Conservation (phyloP, 2,888 invertebrate genomes). For the Drosophila kuntzei region DNA sequence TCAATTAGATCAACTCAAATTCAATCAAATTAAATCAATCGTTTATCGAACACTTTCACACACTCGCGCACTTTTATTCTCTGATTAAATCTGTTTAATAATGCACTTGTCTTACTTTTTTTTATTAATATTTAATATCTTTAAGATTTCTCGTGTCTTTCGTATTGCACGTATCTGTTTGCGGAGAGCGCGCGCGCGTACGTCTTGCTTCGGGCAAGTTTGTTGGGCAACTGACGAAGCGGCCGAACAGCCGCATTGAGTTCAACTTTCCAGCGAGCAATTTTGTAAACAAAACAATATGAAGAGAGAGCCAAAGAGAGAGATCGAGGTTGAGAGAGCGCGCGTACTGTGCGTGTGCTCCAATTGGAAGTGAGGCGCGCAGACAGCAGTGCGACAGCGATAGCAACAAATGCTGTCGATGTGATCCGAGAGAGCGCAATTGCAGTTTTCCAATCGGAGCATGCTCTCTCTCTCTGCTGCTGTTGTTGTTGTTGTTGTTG, state of each 20-base stretch:
- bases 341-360: constrained; percentile 56
- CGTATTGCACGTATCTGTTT: constrained; percentile 12
- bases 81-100: neutral
- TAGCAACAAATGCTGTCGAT: constrained; percentile 5
- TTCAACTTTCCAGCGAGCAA: constrained; percentile 63
- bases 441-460: constrained; percentile 82
- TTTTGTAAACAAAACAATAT: constrained; percentile 76
- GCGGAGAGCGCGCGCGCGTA: constrained; percentile 65
- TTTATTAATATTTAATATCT: neutral
- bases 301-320: constrained; percentile 40
- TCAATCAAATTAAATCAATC: constrained; percentile 34
- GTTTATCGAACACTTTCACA: constrained; percentile 3
- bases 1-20: constrained; percentile 14
- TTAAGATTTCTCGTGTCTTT: constrained; percentile 5
- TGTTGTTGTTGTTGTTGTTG: constrained; percentile 3
- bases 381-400: constrained; percentile 39
- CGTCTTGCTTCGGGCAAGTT: constrained; percentile 73
- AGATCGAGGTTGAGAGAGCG: constrained; percentile 17
- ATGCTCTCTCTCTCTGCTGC: constrained; percentile 10
- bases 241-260: constrained; percentile 21
- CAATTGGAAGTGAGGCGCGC: constrained; percentile 70
- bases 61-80: constrained; percentile 1
- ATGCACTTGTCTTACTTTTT: constrained; percentile 16
- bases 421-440: constrained; percentile 34
- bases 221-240: constrained; percentile 59